Percentiles rank a stretch among this genome's conserved stretches.
Evolutionary conservation across 2,888 invertebrate species (phyloP).

Genomic region (Mamestra brassicae): DNA sequence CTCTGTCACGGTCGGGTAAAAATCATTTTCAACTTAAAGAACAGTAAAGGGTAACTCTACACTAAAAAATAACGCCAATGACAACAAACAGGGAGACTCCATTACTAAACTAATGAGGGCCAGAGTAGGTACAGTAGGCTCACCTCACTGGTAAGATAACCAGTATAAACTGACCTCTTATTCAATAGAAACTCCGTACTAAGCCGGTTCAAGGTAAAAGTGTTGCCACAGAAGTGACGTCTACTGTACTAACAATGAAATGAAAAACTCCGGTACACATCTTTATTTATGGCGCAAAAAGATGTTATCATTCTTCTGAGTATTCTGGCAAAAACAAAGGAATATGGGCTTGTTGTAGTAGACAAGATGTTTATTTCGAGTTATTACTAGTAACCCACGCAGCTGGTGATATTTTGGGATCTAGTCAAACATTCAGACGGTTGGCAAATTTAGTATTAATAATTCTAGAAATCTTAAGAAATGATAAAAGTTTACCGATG

Average conservation of each 20-base stretch:
- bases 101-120: constrained; percentile 49
- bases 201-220: neutral
- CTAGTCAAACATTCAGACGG: neutral
- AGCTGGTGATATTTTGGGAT: constrained; percentile 19
- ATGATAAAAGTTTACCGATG: neutral
- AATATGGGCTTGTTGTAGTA: constrained; percentile 6
- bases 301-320: constrained; percentile 36
- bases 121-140: neutral
- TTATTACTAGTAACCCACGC: neutral
- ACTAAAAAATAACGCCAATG: neutral
- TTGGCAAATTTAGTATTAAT: neutral
- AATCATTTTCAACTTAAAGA: neutral
- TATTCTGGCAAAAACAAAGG: constrained; percentile 30
- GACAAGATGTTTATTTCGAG: neutral
- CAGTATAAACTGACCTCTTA: neutral
- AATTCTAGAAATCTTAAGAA: neutral
- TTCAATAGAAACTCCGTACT: neutral
- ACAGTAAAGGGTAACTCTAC: neutral
- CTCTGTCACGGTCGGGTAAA: neutral
- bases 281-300: constrained; percentile 48
- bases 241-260: constrained; percentile 12
- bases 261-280: constrained; percentile 27
- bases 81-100: constrained; percentile 31
- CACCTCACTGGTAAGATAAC: neutral
- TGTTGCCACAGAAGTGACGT: neutral